phyloP scores from a whole-genome alignment of 2,113 vertebrate species.

The Leuciscus idus region DNA sequence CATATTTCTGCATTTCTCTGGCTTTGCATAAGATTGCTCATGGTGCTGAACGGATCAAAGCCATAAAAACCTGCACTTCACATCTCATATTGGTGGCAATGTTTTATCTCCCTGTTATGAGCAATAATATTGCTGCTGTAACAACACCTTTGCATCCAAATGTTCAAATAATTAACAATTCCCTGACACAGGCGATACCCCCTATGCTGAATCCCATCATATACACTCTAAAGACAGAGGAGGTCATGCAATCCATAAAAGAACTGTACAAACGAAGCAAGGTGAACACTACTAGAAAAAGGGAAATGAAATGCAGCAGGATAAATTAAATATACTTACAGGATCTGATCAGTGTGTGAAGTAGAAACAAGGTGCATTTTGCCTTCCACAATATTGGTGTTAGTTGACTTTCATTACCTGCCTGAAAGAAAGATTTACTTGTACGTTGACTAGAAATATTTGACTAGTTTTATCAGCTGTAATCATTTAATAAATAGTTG shows the following conservation, averaged over 20 bases:
- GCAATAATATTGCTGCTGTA: neutral
- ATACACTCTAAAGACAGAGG: constrained; percentile 34
- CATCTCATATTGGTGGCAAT: constrained; percentile 64
- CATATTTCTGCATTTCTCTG: constrained; percentile 55
- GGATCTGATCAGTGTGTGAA: neutral
- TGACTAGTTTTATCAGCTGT: neutral
- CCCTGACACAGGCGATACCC: no score
- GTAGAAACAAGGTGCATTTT: neutral
- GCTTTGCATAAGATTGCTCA: constrained; percentile 56
- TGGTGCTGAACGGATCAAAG: constrained; percentile 58
- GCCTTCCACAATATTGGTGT: neutral
- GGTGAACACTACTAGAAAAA: neutral
- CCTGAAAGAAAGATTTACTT: neutral
- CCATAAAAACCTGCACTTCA: constrained; percentile 65
- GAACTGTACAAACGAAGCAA: neutral
- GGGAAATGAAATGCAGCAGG: neutral
- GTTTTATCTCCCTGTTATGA: constrained; percentile 58
- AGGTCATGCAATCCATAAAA: constrained; percentile 47
- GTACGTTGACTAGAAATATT: neutral
- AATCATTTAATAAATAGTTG: neutral
- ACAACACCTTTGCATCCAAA: no score
- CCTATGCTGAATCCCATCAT: no score
- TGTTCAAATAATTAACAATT: no score
- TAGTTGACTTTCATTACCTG: neutral
- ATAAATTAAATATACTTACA: neutral